A percentile compares a stretch with the other conserved stretches of the same genome.
Evolutionary conservation across 2,888 invertebrate species (phyloP).

Genomic region (Stenotaenia linearis): DNA sequence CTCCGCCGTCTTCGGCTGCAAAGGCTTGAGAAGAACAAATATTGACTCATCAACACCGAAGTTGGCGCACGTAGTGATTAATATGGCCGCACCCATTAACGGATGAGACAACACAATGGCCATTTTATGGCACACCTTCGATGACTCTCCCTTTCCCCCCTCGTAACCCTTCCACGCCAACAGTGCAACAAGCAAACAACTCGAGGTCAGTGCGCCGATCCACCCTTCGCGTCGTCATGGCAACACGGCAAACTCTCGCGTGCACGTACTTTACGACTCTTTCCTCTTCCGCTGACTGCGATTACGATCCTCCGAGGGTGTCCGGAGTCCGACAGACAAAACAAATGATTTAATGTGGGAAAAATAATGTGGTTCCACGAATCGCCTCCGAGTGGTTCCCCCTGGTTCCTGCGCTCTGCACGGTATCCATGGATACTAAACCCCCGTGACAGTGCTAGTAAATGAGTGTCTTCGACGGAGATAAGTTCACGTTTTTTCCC

Average conservation of each 20-base stretch:
- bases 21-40: slow-evolving; percentile 1
- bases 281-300: neutral
- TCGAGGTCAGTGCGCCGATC: neutral
- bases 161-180: neutral
- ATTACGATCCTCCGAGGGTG: neutral
- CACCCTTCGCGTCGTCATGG: neutral
- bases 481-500: too few relatives aligned
- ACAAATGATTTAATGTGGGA: neutral
- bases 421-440: too few relatives aligned
- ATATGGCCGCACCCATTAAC: slow-evolving; percentile 9
- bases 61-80: neutral
- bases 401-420: too few relatives aligned
- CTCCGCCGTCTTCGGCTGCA: neutral
- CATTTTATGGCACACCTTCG: slow-evolving; percentile 4
- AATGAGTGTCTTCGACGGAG: too few relatives aligned
- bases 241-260: neutral
- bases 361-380: neutral
- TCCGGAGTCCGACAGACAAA: neutral
- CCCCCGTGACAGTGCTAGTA: too few relatives aligned
- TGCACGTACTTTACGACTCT: neutral
- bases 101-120: neutral
- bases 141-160: neutral
- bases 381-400: too few relatives aligned
- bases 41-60: neutral
- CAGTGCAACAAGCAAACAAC: neutral